These are phyloP conservation scores for Apodemus speciosus DNA, from an alignment of 2,113 vertebrate species.

Conservation along the genomic window DNA sequence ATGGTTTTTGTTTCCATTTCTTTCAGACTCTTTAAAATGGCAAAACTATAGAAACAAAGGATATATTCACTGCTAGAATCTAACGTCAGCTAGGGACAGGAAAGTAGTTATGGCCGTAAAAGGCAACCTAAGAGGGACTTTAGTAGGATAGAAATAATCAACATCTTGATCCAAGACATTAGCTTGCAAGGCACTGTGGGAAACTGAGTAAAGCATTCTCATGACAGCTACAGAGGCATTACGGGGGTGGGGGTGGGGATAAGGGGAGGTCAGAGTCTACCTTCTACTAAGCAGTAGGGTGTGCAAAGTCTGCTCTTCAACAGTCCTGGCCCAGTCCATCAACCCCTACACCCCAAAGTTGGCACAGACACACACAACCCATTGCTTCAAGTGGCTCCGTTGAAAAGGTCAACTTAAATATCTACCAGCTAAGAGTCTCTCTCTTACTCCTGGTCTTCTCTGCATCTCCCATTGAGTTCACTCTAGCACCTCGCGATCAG, in stretches of 20 bases:
- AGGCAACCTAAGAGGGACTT: not conserved
- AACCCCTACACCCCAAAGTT: not conserved
- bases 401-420: not conserved
- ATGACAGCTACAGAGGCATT: not conserved
- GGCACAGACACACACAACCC: not conserved
- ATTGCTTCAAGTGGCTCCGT: not conserved
- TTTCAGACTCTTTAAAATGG: not conserved
- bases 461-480: not conserved
- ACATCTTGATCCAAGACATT: not conserved
- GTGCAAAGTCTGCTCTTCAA: not conserved
- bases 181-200: not conserved
- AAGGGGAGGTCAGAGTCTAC: too few relatives aligned
- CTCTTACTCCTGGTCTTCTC: not conserved
- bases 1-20: not conserved
- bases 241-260: too few relatives aligned
- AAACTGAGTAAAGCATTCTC: not conserved
- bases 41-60: not conserved
- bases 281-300: not conserved
- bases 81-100: not conserved
- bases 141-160: not conserved
- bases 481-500: not conserved
- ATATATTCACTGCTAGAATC: not conserved
- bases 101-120: not conserved
- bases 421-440: not conserved
- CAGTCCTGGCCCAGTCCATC: not conserved